Evolutionary conservation across 2,888 invertebrate genomes (phyloP), one percentile per base, ranked within the genome.

Genomic region (Drosophila kambysellisi): DNA sequence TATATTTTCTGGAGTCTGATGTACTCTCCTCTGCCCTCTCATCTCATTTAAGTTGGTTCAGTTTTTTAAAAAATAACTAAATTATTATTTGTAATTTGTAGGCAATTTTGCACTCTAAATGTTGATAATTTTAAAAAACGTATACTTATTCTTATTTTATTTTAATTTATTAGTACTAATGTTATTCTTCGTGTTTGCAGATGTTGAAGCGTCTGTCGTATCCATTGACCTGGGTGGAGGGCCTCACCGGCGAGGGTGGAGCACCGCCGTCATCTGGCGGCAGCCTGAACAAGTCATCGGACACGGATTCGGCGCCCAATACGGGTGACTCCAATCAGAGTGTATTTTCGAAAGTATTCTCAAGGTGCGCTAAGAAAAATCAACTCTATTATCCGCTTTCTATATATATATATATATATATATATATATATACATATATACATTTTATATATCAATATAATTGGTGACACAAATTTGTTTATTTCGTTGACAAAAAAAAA

Each of bases 121-220:
- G n/a, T n/a, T n/a, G 0, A 4, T 41, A n/a, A 9, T 41, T 41
- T 41, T 9, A 41, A n/a, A 9, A 15, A 6, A 37, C 15, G 6
- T 4, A 53, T 15, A 17, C 7, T 37, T 17, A 37, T 29, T 29
- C 5, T 8, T 1, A 25, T 17, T 11, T 0, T 2, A 35, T 17
- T 25, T 37, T 1, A 50, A 33, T 32, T 29, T 7, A n/a, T 25
- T 8, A 15, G 17, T 35, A 15, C 15, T 17, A 4, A 25, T 48
- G 1, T 29, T 39, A 70, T 11, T 25, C 52, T 20, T n/a, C 63
- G 73, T 53, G 53, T 63, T 93, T 93, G n/a, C 91, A 98, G 97
- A 97, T 98, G 97, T 94, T 98, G 87, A 98, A 98, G 94, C 95
- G 98, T 87, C 95, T 98, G 72, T 98, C 98, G 0, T 97, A 98